Conservation (phyloP, 2,888 invertebrate genomes). For the Meloe dianella region DNA sequence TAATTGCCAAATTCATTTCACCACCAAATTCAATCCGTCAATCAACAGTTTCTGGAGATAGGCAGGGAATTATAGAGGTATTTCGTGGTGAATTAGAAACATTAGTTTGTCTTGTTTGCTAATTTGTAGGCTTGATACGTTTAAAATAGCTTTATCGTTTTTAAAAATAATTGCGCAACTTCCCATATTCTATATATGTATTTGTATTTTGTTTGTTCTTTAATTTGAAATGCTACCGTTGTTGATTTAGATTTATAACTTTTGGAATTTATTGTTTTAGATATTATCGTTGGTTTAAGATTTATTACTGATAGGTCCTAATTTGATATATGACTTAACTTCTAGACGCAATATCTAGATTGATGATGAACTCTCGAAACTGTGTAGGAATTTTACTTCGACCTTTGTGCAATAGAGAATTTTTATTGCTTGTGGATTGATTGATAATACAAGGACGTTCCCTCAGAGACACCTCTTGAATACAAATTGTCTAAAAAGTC, state of each 20-base stretch:
- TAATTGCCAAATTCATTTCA: constrained; percentile 28
- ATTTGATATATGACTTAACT: constrained; percentile 37
- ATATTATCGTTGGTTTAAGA: constrained; percentile 34
- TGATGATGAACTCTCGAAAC: constrained; percentile 25
- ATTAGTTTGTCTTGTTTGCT: constrained; percentile 44
- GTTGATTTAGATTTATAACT: constrained; percentile 31
- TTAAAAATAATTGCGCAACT: no score
- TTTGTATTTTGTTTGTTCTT: constrained; percentile 23
- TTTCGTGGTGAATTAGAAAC: constrained; percentile 27
- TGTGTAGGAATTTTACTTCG: constrained; percentile 21
- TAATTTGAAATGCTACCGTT: constrained; percentile 20
- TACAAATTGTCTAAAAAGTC: neutral
- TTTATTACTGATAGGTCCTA: constrained; percentile 35
- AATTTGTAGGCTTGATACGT: constrained; percentile 37
- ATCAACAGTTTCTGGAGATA: constrained; percentile 19
- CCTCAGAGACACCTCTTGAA: neutral
- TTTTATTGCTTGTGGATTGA: constrained; percentile 1
- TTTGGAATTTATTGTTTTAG: constrained; percentile 33
- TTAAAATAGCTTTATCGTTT: no score
- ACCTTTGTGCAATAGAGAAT: neutral
- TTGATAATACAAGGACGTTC: constrained; percentile 6
- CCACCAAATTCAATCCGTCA: constrained; percentile 21
- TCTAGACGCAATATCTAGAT: constrained; percentile 34
- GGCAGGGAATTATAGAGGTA: constrained; percentile 18
- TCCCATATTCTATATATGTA: no score